Evolutionary conservation across 2,888 invertebrate species (phyloP), one percentile per base, ranked within the genome.

Genomic region (Cephonodes hylas): DNA sequence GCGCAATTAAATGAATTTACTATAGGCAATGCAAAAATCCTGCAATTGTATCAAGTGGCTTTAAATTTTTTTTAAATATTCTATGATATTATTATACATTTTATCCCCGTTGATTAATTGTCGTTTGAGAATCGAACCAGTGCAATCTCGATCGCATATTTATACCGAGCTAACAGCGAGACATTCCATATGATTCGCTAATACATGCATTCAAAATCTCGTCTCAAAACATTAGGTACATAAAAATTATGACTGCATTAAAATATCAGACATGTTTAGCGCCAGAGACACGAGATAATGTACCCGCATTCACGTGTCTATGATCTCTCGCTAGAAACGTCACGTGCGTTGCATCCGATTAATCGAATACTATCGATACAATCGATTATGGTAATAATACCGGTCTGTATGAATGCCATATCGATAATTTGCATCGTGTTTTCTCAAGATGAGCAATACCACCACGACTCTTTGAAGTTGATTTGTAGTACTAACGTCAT

Each of bases 311-410:
- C 53, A 53, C 53, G 53, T 53, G 53, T 31, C 10, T 25, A 3
- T 18, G 15, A 10, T 53, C 53, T 31, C 18, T 31, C 10, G 7
- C 15, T 25, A 27, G 8, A 15, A 6, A 42, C 42, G 42, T 53
- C 53, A 60, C 60, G 56, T 59, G 46, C 31, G 42, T 59, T 62
- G 63, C 64, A 62, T 65, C 62, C 64, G 67, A 67, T 67, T 64
- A 64, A 60, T 69, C 66, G 68, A 69, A 68, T 69, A 70, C 44
- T 42, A 48, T 68, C 64, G 67, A 67, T 61, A 66, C 64, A 66
- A 71, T 68, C 70, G 67, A 71, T 73, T 72, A 74, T 67, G 71
- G 60, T 71, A 72, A 72, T 71, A 46, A 56, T 67, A 69, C 71
- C 69, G 67, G 71, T 70, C 67, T 53, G 3, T 25, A 27, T 38